Base-by-base conservation (phyloP, 2,797 vertebrate genomes). In the Ctenopoma kingsleyae region DNA sequence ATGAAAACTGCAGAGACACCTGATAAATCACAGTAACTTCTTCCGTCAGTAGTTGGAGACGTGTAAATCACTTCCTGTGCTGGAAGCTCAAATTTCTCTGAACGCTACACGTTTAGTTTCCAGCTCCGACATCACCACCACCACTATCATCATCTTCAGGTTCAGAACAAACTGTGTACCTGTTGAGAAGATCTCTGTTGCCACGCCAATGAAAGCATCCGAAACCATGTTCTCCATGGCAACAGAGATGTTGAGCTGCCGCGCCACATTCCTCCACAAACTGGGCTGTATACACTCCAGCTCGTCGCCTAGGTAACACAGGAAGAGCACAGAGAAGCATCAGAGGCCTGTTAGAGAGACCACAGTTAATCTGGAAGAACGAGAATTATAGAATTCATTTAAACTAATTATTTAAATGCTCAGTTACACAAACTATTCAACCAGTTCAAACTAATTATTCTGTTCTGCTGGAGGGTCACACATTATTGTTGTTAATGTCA, bases 241-340 rank as follows among this genome's bases (percentile, higher is more conserved):
- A 84, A 99, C 93, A 0, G 96, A 95, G 87, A 99, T 95, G 91
- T 96, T 97, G 80, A 99, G 92, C 70, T 99, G 98, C 27, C 96
- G 95, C 0, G 97, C 96, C 12, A 99, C 93, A 0, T 99, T 98
- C 40, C 96, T 94, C 90, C 98, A 99, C 38, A 99, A 85, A 0
- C 93, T 92, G 56, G 98, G 98, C 56, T 96, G 94, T 62, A 99
- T 96, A 83, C 95, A 95, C 85, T 99, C 98, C 94, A 99, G 91
- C 91, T 99, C 97, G 4, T 99, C 97, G 23, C 97, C 98, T 92
- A 52, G 80, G 86, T 62, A 91, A 92, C 85, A 77, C 79, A 67
- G 50, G 25, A 43, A 72, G 56, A 74, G 55, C 41, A 22, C 13
- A 56, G 32, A 76, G 10, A 56, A 5, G 4, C 12, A 59, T 59